Percentiles rank a stretch among this genome's conserved stretches.
phyloP scores from a whole-genome alignment of 2,113 vertebrate species.

The Podarcis raffonei region DNA sequence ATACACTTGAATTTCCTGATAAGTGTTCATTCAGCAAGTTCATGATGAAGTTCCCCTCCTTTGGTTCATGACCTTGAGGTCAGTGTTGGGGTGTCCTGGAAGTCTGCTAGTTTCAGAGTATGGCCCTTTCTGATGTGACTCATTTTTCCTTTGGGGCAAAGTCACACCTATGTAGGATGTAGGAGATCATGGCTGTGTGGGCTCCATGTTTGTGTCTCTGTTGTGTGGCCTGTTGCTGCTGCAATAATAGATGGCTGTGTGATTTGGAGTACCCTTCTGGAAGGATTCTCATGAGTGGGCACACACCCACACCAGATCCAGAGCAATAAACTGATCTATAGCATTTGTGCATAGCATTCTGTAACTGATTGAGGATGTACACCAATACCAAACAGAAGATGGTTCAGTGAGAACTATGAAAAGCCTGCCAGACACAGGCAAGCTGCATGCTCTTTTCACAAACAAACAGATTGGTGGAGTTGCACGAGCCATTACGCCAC shows the following conservation, averaged over 20 bases:
- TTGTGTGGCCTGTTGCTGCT: too few relatives aligned
- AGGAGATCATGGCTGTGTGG: too few relatives aligned
- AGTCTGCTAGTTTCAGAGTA: too few relatives aligned
- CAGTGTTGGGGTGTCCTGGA: too few relatives aligned
- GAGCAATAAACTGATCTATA: background rate
- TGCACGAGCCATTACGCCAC: background rate
- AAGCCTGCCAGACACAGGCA: background rate
- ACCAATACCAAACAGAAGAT: background rate
- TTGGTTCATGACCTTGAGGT: too few relatives aligned
- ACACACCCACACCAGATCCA: background rate
- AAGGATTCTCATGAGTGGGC: background rate
- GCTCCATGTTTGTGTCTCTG: too few relatives aligned
- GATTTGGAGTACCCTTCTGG: background rate
- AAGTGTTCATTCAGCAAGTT: too few relatives aligned
- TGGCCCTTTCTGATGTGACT: too few relatives aligned
- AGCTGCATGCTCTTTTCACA: background rate
- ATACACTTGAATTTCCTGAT: too few relatives aligned
- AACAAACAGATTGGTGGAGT: background rate
- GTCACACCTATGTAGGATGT: too few relatives aligned
- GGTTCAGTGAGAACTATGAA: background rate
- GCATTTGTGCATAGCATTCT: background rate
- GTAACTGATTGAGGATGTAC: background rate
- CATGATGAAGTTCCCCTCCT: too few relatives aligned
- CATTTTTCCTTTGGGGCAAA: too few relatives aligned
- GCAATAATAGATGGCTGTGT: background rate